Evolutionary conservation across 2,797 vertebrate species (phyloP).

Genomic region (Falco berigora): DNA sequence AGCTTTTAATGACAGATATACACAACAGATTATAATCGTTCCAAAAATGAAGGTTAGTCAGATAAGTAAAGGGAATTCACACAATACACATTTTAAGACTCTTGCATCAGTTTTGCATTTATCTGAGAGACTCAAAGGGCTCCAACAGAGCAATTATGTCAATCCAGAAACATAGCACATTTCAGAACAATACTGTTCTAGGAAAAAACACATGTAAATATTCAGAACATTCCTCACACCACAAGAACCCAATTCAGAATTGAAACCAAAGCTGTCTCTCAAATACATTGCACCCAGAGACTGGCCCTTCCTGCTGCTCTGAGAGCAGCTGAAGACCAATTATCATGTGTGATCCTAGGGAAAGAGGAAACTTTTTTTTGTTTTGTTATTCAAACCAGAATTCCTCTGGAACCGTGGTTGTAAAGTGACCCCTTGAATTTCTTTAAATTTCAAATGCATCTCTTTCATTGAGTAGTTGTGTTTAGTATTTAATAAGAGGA

Average conservation of each 20-base stretch:
- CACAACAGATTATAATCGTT: neutral
- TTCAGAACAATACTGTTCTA: neutral
- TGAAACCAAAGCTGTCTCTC: neutral
- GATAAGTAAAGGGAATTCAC: neutral
- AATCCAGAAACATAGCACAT: neutral
- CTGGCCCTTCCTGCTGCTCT: neutral
- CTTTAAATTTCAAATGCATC: neutral
- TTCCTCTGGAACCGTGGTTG: neutral
- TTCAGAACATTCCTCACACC: neutral
- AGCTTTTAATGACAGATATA: conserved; percentile 1
- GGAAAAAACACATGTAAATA: neutral
- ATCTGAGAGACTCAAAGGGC: neutral
- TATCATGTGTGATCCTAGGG: neutral
- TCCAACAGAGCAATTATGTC: neutral
- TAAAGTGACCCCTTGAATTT: neutral
- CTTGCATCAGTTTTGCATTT: neutral
- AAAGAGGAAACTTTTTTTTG: neutral
- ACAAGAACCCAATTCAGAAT: conserved; percentile 8
- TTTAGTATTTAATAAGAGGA: conserved; percentile 1
- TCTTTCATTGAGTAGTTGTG: neutral
- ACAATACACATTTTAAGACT: neutral
- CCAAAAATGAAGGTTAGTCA: neutral
- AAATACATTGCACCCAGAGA: neutral
- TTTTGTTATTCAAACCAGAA: neutral
- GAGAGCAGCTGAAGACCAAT: neutral